Evolutionary conservation across 2,888 invertebrate species (phyloP), one percentile per base, ranked within the genome.

Genomic region (Stegana nigrithorax): DNA sequence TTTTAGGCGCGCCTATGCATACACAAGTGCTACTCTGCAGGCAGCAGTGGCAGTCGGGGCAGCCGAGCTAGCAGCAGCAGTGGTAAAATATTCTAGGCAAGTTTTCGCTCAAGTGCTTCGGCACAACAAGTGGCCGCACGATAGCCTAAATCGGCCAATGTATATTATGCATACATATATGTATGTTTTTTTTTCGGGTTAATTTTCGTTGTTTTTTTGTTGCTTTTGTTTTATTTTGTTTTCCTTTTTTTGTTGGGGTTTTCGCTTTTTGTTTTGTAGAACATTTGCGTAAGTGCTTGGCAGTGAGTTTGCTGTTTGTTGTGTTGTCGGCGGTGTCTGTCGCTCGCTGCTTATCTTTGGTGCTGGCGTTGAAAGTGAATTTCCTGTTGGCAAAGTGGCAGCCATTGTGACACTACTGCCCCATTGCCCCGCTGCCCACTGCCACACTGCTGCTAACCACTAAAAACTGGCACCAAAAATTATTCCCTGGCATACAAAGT

Each of bases 301-400:
- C 39, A 39, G 39, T 10, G 39, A n/a, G n/a, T n/a, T n/a, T n/a
- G n/a, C n/a, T 36, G 36, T 4, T 36, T 10, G 32, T 32, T 8
- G 32, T 36, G 36, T 47, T 1, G 23, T n/a, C 2, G 47, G 10
- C 23, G 47, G 19, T 23, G 23, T 10, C 47, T 47, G 47, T n/a
- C n/a, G 17, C 19, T 23, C 25, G 17, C 21, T 47, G 23, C 23
- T 47, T 47, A 23, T 47, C 47, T 47, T 47, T 47, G 21, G 47
- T 47, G 23, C 23, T 29, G 32, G n/a, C 36, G 53, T 32, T 55
- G 32, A 55, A 55, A 21, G 27, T 29, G 19, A 14, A 10, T 19
- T 19, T 29, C 27, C 51, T 25, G 51, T 51, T 47, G 47, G 23
- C 23, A 47, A 47, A 47, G 47, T 47, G 47, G 47, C 51, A 17